Conservation (phyloP, 1,140 invertebrate species). For the Maniola jurtina region DNA sequence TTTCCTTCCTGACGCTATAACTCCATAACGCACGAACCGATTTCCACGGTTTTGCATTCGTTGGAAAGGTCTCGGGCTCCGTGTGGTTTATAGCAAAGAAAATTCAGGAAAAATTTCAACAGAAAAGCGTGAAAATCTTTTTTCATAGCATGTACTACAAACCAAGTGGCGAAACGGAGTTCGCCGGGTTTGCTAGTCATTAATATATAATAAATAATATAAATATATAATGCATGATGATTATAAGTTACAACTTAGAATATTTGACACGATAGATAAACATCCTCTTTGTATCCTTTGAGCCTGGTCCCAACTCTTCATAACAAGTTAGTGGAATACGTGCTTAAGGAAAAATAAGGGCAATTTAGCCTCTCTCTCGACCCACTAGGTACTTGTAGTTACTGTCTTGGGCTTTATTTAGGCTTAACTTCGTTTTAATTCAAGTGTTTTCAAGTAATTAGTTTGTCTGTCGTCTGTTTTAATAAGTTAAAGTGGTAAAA, state of each 20-base stretch:
- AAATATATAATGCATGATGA: background rate
- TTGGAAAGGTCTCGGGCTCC: too few species aligned
- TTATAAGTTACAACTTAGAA: constrained; percentile 7
- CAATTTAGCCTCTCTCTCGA: constrained; percentile 38
- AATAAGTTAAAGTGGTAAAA: background rate
- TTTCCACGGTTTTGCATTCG: too few species aligned
- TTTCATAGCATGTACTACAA: too few species aligned
- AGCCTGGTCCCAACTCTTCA: constrained; percentile 45
- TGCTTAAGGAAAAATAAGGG: constrained; percentile 53
- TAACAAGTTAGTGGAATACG: constrained; percentile 52
- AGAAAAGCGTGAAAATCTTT: too few species aligned
- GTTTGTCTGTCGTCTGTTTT: constrained; percentile 4
- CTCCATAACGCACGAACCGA: too few species aligned
- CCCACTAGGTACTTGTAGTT: constrained; percentile 15
- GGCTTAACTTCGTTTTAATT: constrained; percentile 16
- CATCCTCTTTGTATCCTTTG: constrained; percentile 29
- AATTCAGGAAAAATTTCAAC: too few species aligned
- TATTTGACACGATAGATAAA: constrained; percentile 24
- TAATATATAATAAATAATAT: too few species aligned
- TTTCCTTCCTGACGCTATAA: too few species aligned
- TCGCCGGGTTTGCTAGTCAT: too few species aligned
- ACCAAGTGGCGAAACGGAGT: too few species aligned
- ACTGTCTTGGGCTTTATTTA: constrained; percentile 28
- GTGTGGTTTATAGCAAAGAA: too few species aligned
- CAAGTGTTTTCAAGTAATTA: constrained; percentile 17